Evolutionary conservation across 2,888 invertebrate species (phyloP).

Genomic region (Leptinotarsa tumamoca): DNA sequence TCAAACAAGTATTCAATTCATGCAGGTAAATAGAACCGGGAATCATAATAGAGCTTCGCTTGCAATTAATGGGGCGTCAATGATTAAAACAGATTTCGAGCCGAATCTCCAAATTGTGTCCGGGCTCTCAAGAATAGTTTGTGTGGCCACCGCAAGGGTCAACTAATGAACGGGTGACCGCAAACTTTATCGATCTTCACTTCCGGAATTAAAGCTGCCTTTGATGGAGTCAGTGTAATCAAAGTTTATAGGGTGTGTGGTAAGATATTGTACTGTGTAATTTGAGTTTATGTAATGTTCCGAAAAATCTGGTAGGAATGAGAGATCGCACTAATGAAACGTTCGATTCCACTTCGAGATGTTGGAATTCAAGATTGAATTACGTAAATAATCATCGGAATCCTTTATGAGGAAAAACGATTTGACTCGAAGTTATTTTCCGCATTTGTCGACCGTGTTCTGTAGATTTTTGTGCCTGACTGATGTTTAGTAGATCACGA

Average conservation of each 20-base stretch:
- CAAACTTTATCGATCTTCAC: conserved; percentile 54
- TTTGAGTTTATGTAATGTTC: neutral
- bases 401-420: too few species aligned
- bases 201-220: conserved; percentile 30
- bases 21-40: conserved; percentile 52
- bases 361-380: too few species aligned
- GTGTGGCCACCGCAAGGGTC: conserved; percentile 44
- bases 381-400: too few species aligned
- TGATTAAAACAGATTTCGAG: conserved; percentile 56
- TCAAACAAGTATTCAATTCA: conserved; percentile 46
- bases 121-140: conserved; percentile 45
- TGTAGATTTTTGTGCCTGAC: neutral
- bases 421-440: too few species aligned
- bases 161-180: conserved; percentile 59
- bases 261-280: neutral
- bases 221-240: conserved; percentile 24
- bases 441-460: too few species aligned
- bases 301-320: neutral
- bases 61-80: conserved; percentile 57
- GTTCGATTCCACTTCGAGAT: too few species aligned
- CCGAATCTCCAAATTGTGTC: conserved; percentile 46
- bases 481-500: too few species aligned
- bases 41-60: conserved; percentile 53
- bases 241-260: neutral
- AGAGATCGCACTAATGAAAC: too few species aligned